phyloP scores from a whole-genome alignment of 1,140 invertebrate genomes.

The Zaprionus capensis region DNA sequence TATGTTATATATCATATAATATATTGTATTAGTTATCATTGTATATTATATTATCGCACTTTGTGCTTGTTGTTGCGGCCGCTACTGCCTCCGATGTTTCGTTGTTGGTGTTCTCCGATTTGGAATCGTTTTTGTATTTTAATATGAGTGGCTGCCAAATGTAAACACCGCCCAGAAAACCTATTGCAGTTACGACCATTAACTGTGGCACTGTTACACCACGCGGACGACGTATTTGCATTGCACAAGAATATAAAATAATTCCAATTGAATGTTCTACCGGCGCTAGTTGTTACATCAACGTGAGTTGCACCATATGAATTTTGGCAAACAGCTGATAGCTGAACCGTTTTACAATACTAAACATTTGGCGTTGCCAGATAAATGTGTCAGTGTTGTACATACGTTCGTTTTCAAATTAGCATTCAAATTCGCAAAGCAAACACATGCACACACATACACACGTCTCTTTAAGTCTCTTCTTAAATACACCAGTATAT shows the following conservation, averaged over 20 bases:
- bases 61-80: conserved; percentile 26
- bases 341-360: conserved; percentile 8
- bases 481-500: not conserved
- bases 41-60: conserved; percentile 36
- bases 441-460: not conserved
- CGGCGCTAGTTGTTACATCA: conserved; percentile 48
- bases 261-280: conserved; percentile 15
- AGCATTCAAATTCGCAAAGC: conserved; percentile 1
- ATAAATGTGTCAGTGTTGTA: not conserved
- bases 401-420: conserved; percentile 27
- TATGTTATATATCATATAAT: not conserved
- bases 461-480: not conserved
- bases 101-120: conserved; percentile 16
- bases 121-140: conserved; percentile 65
- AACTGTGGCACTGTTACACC: conserved; percentile 81
- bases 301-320: conserved; percentile 12
- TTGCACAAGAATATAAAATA: conserved; percentile 41
- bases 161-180: conserved; percentile 81
- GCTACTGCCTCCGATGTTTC: conserved; percentile 16
- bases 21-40: no score
- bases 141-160: conserved; percentile 83
- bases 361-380: conserved; percentile 30
- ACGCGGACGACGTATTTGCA: conserved; percentile 83
- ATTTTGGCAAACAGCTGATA: conserved; percentile 22
- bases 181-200: conserved; percentile 82